These are phyloP conservation scores for Antheraea pernyi DNA, from an alignment of 1,140 invertebrate species.

Conservation along the genomic window DNA sequence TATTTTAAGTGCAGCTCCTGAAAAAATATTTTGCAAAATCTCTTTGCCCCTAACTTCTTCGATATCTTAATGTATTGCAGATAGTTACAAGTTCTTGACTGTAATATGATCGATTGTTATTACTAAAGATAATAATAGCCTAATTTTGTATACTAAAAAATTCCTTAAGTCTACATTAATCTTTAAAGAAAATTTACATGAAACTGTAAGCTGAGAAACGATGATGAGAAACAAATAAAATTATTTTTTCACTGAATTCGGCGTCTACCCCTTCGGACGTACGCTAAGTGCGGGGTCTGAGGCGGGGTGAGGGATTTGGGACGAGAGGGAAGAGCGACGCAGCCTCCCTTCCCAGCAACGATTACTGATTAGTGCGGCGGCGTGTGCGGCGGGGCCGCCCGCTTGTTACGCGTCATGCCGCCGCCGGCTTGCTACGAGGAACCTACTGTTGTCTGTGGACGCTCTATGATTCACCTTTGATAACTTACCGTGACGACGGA, in stretches of 20 bases:
- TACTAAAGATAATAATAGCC: no score
- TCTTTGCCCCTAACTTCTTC: no score
- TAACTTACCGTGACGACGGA: background rate
- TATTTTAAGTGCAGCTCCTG: no score
- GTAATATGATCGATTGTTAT: no score
- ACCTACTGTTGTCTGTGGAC: constrained; percentile 12
- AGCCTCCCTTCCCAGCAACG: constrained; percentile 74
- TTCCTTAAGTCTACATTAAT: no score
- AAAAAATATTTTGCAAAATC: no score
- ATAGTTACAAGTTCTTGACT: no score
- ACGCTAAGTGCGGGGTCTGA: constrained; percentile 38
- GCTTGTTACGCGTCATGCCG: constrained; percentile 53
- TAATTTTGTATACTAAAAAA: no score
- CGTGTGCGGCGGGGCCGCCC: constrained; percentile 64
- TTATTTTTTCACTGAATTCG: constrained; percentile 34
- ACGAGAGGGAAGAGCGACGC: constrained; percentile 54
- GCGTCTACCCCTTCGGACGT: constrained; percentile 37
- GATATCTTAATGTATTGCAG: no score
- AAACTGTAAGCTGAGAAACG: background rate
- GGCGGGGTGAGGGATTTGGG: constrained; percentile 18
- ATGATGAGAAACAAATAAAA: constrained; percentile 13
- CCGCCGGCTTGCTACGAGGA: constrained; percentile 39
- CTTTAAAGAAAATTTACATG: no score
- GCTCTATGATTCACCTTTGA: background rate
- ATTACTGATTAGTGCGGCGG: constrained; percentile 75